These are phyloP conservation scores for Rhinopithecus roxellana DNA, from an alignment of 2,113 vertebrate species.

Conservation along the genomic window DNA sequence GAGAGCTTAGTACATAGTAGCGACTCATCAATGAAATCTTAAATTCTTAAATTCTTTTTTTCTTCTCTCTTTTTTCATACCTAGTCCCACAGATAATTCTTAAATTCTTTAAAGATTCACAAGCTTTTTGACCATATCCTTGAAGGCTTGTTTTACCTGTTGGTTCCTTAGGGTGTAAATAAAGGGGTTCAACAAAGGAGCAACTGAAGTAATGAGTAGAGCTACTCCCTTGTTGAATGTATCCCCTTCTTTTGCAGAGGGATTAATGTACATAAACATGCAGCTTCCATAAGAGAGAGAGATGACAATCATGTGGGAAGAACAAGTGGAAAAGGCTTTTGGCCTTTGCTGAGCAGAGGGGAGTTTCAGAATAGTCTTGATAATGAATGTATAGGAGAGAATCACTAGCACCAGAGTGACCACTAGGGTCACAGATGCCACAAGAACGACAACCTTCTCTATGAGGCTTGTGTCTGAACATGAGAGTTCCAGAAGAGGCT, in stretches of 20 bases:
- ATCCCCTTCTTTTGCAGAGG: conserved; percentile 6
- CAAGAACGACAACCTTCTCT: conserved; percentile 12
- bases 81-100: not conserved
- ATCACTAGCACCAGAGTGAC: conserved; percentile 39
- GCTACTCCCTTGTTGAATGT: conserved; percentile 46
- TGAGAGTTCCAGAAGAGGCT: conserved; percentile 48
- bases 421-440: conserved; percentile 25
- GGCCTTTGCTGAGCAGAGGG: conserved; percentile 48
- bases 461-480: conserved; percentile 51
- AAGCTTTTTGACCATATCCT: conserved; percentile 33
- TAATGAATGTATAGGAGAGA: conserved; percentile 49
- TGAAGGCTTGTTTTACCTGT: conserved; percentile 72
- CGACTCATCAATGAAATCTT: not conserved
- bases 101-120: conserved; percentile 5
- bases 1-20: not conserved
- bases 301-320: conserved; percentile 57
- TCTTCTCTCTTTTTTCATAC: not conserved
- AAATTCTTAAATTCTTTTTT: not conserved
- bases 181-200: conserved; percentile 69
- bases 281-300: conserved; percentile 54
- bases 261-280: conserved; percentile 58
- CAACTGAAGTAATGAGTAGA: conserved; percentile 43
- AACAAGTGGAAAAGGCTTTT: conserved; percentile 63
- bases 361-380: conserved; percentile 51
- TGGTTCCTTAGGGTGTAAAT: conserved; percentile 74